A percentile compares a stretch with the other conserved stretches of the same genome.
Conservation (phyloP, 2,113 vertebrate genomes). For the Rhinolophus sinicus region DNA sequence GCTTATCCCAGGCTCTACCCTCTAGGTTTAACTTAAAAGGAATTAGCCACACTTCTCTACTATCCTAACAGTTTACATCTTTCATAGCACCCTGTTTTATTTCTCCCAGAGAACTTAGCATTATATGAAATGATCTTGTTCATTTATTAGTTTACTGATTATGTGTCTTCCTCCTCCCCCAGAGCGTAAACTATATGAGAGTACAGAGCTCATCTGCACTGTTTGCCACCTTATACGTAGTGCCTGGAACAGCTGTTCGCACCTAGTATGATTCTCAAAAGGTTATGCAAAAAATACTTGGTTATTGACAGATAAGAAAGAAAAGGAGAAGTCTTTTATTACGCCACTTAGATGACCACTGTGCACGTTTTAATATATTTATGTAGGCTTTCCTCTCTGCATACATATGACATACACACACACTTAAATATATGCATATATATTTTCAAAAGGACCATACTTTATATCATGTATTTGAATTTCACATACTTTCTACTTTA, state of each 20-base stretch:
- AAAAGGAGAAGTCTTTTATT: neutral
- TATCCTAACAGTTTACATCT: neutral
- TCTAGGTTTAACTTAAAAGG: slow-evolving; percentile 2
- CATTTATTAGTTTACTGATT: neutral
- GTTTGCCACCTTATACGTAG: neutral
- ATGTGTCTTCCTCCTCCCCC: neutral
- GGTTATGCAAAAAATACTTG: neutral
- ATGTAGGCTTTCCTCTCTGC: neutral
- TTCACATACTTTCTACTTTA: neutral
- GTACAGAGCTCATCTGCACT: neutral
- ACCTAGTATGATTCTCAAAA: neutral
- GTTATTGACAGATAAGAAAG: neutral
- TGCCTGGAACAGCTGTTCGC: neutral
- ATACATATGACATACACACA: neutral
- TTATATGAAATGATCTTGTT: neutral
- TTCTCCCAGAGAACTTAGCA: slow-evolving; percentile 20
- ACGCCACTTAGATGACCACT: neutral
- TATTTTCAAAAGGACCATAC: neutral
- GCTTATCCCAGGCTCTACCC: neutral
- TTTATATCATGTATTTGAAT: neutral
- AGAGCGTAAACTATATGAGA: neutral
- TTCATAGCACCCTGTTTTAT: neutral
- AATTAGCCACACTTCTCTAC: neutral
- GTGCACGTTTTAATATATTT: slow-evolving; percentile 18
- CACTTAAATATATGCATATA: neutral